Evolutionary conservation across 2,797 vertebrate species (phyloP).

Genomic region (Enteromius argenteus): DNA sequence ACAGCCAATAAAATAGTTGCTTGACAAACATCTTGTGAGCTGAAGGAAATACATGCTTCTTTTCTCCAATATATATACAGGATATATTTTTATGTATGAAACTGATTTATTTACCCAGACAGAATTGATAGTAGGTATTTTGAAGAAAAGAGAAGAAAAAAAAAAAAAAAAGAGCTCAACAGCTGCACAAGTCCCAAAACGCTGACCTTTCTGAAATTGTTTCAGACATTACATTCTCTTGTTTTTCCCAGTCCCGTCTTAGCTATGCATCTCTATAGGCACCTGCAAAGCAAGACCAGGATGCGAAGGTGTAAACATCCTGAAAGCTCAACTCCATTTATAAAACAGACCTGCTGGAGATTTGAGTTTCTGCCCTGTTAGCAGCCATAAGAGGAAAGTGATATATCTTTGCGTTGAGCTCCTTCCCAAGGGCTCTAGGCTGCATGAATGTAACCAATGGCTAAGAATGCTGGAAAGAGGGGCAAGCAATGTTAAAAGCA

Average conservation of each 20-base stretch:
- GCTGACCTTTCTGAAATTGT: constrained; percentile 35
- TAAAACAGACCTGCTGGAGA: constrained; percentile 56
- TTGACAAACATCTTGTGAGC: constrained; percentile 25
- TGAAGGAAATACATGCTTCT: background rate
- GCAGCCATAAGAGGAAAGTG: constrained; percentile 55
- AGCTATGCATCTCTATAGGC: constrained; percentile 35
- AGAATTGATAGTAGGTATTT: constrained; percentile 12
- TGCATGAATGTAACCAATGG: constrained; percentile 59
- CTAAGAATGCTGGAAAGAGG: constrained; percentile 48
- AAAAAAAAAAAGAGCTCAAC: background rate
- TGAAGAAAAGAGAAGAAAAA: background rate
- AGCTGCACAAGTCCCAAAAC: constrained; percentile 30
- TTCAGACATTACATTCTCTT: background rate
- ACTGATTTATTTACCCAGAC: constrained; percentile 7
- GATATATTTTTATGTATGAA: background rate
- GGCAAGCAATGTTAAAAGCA: constrained; percentile 60
- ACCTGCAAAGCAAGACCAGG: constrained; percentile 49
- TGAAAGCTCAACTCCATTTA: constrained; percentile 52
- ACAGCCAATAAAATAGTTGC: constrained; percentile 37
- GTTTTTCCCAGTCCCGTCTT: constrained; percentile 26
- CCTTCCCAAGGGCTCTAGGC: constrained; percentile 43
- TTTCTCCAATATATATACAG: background rate
- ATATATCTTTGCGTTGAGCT: constrained; percentile 56
- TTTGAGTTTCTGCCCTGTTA: constrained; percentile 59
- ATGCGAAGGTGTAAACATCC: constrained; percentile 46